Evolutionary conservation across 2,113 vertebrate genomes (phyloP), one percentile per base, ranked within the genome.

Genomic region (Bungarus multicinctus): DNA sequence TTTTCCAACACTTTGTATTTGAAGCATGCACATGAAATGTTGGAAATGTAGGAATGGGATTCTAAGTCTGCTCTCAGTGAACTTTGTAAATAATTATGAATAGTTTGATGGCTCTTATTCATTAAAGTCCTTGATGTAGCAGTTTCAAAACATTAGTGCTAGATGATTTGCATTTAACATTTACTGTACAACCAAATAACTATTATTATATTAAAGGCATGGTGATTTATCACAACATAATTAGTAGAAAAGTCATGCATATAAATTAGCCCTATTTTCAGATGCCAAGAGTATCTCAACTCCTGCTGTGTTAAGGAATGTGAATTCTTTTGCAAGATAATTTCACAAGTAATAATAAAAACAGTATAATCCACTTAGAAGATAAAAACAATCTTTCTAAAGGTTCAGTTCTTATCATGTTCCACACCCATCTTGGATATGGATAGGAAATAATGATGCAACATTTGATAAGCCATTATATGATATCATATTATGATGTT

Each of bases 151-250:
- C 94, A 94, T 95, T 93, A 95, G 55, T 93, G 95, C 39, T 90
- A 89, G 94, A 94, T 94, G 94, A 96, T 93, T 96, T 95, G 93
- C 94, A 96, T 96, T 96, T 94, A 93, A 94, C 85, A 94, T 92
- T 53, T 88, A 95, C 14, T 93, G 92, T 90, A 96, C 91, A 95
- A 94, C 93, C 3, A 89, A 94, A 94, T 92, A 7, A 0, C 74
- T 93, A 88, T 43, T 95, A 95, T 93, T 95, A 95, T 89, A 95
- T 96, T 93, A 96, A 96, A 88, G 90, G 92, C 88, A 90, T 90
- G 58, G 60, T 94, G 91, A 97, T 96, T 96, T 95, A 96, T 96
- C 93, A 96, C 50, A 96, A 94, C 86, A 89, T 34, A 95, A 93
- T 97, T 95, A 97, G 89, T 60, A 94, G 47, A 90, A 96, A 96